Conservation (phyloP, 2,113 vertebrate species). For the Epinephelus moara region DNA sequence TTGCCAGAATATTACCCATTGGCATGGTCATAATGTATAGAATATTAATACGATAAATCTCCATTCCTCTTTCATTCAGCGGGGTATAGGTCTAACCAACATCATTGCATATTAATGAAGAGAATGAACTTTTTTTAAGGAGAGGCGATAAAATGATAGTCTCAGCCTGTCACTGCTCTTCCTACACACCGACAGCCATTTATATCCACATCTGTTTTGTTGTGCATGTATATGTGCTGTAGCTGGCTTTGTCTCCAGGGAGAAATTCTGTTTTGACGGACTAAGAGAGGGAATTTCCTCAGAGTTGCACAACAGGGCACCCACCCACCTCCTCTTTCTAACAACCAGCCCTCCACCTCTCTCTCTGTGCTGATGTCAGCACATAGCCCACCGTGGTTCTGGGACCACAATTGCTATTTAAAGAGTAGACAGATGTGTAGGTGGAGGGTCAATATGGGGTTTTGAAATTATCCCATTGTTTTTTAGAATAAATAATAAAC, state of each 20-base stretch:
- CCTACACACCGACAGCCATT: slow-evolving; percentile 34
- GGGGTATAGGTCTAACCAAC: slow-evolving; percentile 28
- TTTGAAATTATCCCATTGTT: slow-evolving; percentile 38
- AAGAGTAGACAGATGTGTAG: slow-evolving; percentile 53
- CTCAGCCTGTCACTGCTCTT: slow-evolving; percentile 22
- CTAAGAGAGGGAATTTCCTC: slow-evolving; percentile 74
- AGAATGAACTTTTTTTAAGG: slow-evolving; percentile 54
- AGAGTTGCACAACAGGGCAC: slow-evolving; percentile 66
- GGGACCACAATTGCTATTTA: slow-evolving; percentile 58
- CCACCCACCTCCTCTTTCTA: slow-evolving; percentile 48
- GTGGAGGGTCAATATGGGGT: slow-evolving; percentile 52
- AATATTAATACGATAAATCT: slow-evolving; percentile 78
- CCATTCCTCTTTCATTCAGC: slow-evolving; percentile 51
- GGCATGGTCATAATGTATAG: slow-evolving; percentile 76
- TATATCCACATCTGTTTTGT: slow-evolving; percentile 56
- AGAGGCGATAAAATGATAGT: slow-evolving; percentile 29
- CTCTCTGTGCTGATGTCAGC: slow-evolving; percentile 74
- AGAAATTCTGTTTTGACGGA: slow-evolving; percentile 71
- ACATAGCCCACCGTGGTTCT: slow-evolving; percentile 55
- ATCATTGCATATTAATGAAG: slow-evolving; percentile 66
- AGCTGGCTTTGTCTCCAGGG: slow-evolving; percentile 59
- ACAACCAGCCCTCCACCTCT: slow-evolving; percentile 34
- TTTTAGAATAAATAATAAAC: slow-evolving; percentile 19
- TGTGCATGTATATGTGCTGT: slow-evolving; percentile 28
- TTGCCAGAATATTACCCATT: slow-evolving; percentile 79